Base-by-base conservation (phyloP, 92 coral and sea anemone genomes). In the Zoanthus sansibaricus region DNA sequence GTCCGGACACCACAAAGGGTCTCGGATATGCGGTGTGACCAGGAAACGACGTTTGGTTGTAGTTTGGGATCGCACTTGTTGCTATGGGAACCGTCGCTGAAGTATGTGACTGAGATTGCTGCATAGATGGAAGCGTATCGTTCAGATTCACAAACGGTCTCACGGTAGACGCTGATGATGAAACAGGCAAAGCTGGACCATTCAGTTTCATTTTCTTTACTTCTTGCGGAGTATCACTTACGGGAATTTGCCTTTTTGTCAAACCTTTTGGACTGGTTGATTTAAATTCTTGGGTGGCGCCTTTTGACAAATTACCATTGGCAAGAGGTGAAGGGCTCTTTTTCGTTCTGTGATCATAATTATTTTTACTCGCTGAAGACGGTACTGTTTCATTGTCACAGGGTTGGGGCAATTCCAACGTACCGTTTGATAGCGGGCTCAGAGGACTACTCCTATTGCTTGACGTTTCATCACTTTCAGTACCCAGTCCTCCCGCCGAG, bases 391-490 rank as follows among this genome's bases (percentile, higher is more conserved):
- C 46, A 52, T 85, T 48, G 80, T 48, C 52, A 76, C 82, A 52
- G 67, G 11, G 47, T 33, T 54, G 64, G 21, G 82, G 7, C 52
- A n/a, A 21, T 66, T 76, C 82, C 47, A 33, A 44, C 13, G 48
- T 52, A 49, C 47, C 17, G 18, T 86, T 45, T 16, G 89, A 84
- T 58, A 82, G 67, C 52, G 91, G 91, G 82, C 93, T 95, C 59
- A 87, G 54, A 8, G 96, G 94, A 71, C 94, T 93, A 31, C 87
- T 86, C 37, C 98, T 95, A 61, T 85, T 92, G 12, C 74, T 94
- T 7, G 98, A 90, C 12, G 89, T 93, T 42, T 90, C 89, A 73
- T 94, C 98, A 87, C 98, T 95, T 64, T 94, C 98, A 17, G 92
- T 79, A 61, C 94, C 93, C 55, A 92, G 55, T 45, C 85, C 85